Evolutionary conservation across 2,113 vertebrate species (phyloP).

Genomic region (Dissostichus mawsoni): DNA sequence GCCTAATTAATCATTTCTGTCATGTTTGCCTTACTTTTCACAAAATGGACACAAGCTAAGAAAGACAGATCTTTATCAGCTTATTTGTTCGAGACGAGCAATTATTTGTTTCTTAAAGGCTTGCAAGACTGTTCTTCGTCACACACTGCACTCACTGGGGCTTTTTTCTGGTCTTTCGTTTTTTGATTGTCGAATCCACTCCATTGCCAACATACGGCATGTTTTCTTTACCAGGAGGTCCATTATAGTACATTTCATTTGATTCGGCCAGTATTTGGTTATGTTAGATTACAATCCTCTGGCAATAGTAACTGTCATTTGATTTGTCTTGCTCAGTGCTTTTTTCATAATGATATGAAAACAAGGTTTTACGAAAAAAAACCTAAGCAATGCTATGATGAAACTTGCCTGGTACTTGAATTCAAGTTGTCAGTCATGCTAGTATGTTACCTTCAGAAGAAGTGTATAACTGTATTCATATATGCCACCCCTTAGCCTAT

Average conservation of each 20-base stretch:
- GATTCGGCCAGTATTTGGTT: background rate
- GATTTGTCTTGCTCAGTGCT: background rate
- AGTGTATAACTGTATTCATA: background rate
- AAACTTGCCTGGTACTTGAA: background rate
- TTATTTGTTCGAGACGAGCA: background rate
- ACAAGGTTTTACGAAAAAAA: no score
- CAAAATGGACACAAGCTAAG: background rate
- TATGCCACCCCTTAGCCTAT: no score
- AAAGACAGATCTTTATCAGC: background rate
- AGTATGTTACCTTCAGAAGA: background rate
- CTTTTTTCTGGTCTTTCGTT: background rate
- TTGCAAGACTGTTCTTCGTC: background rate
- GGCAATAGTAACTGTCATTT: background rate
- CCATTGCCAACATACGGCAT: background rate
- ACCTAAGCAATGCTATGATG: background rate
- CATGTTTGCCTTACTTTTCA: background rate
- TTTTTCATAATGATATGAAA: background rate
- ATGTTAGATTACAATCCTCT: background rate
- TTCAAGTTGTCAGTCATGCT: background rate
- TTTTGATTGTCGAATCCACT: background rate
- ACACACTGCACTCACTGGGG: background rate
- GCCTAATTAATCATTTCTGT: background rate
- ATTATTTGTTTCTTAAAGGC: background rate
- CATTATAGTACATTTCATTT: background rate
- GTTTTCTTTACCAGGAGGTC: background rate